phyloP scores from a whole-genome alignment of 37 sponge, comb jelly and placozoan species.

The Eunapius fragilis region DNA sequence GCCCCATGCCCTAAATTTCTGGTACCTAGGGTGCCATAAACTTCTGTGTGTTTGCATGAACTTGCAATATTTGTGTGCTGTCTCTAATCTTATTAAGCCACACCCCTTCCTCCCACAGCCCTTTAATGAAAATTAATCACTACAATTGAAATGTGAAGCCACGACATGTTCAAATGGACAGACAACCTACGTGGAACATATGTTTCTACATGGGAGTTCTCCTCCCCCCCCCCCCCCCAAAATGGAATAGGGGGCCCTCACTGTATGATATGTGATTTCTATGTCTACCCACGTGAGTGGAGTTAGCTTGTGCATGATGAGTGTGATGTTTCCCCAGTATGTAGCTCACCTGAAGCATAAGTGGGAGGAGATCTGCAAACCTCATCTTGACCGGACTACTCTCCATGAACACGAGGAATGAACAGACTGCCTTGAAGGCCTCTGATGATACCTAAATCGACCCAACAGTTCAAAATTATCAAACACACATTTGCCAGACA shows the following conservation, averaged over 20 bases:
- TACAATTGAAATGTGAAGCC: background rate
- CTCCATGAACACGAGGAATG: constrained; percentile 77
- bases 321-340: background rate
- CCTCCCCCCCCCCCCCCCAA: too few species aligned
- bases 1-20: too few species aligned
- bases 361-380: constrained; percentile 71
- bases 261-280: background rate
- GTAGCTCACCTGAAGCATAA: constrained; percentile 46
- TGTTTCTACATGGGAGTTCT: too few species aligned
- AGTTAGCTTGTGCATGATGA: too few species aligned
- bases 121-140: background rate
- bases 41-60: too few species aligned
- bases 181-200: background rate
- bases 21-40: too few species aligned
- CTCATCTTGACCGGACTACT: constrained; percentile 23
- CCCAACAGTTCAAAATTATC: background rate
- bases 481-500: background rate
- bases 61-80: too few species aligned
- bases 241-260: background rate
- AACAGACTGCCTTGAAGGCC: constrained; percentile 75
- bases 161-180: background rate
- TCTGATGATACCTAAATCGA: constrained; percentile 53
- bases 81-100: background rate
- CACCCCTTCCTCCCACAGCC: background rate
- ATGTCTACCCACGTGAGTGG: too few species aligned